Conservation (phyloP, 2,797 vertebrate species). For the Sebastes ruberrimus region DNA sequence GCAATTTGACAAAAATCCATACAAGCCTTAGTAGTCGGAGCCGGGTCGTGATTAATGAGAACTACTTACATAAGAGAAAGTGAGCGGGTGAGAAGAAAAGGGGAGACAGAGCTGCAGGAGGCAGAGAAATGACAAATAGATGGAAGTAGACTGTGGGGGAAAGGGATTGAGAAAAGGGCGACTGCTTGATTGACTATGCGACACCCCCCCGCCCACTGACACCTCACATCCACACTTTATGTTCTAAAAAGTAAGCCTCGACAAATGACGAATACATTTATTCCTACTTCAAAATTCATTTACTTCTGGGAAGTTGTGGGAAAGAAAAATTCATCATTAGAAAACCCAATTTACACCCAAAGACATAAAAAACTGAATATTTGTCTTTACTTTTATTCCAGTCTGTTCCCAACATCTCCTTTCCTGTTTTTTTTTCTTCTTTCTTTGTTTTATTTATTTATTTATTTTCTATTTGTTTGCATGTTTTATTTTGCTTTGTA, state of each 20-base stretch:
- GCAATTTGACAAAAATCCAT: constrained; percentile 79
- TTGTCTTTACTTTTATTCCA: not conserved
- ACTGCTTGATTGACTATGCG: constrained; percentile 60
- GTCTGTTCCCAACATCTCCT: too few relatives aligned
- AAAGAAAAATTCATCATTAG: not conserved
- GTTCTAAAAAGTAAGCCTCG: constrained; percentile 32
- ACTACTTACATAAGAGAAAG: constrained; percentile 72
- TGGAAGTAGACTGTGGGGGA: constrained; percentile 38
- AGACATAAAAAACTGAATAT: not conserved
- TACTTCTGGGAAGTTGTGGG: not conserved
- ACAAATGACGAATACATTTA: constrained; percentile 29
- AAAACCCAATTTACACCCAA: not conserved
- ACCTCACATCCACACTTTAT: constrained; percentile 26
- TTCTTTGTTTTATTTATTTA: too few relatives aligned
- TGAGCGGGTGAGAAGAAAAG: constrained; percentile 50
- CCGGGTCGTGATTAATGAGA: constrained; percentile 68
- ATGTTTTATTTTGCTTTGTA: too few relatives aligned
- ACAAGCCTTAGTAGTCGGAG: constrained; percentile 59
- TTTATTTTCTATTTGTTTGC: too few relatives aligned
- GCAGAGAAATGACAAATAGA: constrained; percentile 66
- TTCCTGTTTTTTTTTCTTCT: too few relatives aligned
- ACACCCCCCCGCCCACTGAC: constrained; percentile 1
- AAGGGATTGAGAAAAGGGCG: constrained; percentile 52
- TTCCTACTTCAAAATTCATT: not conserved
- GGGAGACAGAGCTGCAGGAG: constrained; percentile 53